Percentiles rank a stretch among this genome's conserved stretches.
phyloP scores from a whole-genome alignment of 2,113 vertebrate species.

The Leucosticte australis region DNA sequence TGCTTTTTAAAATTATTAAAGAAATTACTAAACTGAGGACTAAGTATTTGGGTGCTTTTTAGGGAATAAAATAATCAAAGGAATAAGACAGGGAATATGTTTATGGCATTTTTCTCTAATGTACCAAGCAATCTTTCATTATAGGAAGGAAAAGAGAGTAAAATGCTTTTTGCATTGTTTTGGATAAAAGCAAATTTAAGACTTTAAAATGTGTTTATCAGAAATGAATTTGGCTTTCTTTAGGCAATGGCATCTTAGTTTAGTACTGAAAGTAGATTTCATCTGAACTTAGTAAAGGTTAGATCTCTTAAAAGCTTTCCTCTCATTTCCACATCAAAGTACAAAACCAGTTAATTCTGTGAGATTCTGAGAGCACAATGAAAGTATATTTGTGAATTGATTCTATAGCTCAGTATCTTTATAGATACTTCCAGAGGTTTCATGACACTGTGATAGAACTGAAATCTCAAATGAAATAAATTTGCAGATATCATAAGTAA shows the following conservation, averaged over 20 bases:
- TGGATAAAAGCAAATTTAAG: neutral
- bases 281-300: conserved; percentile 72
- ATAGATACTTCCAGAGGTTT: conserved; percentile 72
- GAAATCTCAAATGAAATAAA: conserved; percentile 44
- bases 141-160: neutral
- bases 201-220: neutral
- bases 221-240: neutral
- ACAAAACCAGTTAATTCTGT: conserved; percentile 80
- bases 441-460: conserved; percentile 73
- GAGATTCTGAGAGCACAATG: conserved; percentile 76
- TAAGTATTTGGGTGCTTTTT: conserved; percentile 17
- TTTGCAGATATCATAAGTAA: accelerated
- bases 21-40: neutral
- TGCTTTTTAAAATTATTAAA: conserved; percentile 24
- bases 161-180: neutral
- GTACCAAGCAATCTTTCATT: neutral
- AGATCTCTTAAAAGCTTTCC: conserved; percentile 78
- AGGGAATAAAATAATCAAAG: neutral
- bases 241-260: neutral
- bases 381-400: conserved; percentile 76
- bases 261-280: neutral
- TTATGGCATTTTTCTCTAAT: conserved; percentile 4
- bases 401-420: conserved; percentile 75
- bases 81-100: neutral
- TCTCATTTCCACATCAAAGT: conserved; percentile 79